Evolutionary conservation across 2,797 vertebrate species (phyloP), one percentile per base, ranked within the genome.

Genomic region (Crotalus adamanteus): DNA sequence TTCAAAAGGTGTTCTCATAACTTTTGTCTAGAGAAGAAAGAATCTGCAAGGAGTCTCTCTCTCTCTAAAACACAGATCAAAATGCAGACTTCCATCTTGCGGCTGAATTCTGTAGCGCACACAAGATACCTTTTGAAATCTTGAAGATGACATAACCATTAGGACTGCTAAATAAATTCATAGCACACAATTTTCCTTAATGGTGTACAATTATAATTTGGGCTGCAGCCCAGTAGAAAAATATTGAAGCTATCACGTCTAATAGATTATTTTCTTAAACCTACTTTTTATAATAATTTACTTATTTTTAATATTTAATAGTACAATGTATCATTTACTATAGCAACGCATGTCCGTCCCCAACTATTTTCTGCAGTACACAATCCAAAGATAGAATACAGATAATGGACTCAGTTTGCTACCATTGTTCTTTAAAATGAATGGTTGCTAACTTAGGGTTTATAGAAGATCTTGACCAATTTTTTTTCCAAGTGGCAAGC

Each of bases 201-300:
- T n/a, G 73, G 60, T 91, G 55, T 89, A 25, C 61, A 86, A 47
- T 73, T 90, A 59, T n/a, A 90, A 1, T 6, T 88, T 31, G 6
- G 73, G 42, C 91, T 93, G 61, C 26, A 83, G 8, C 4, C 53
- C 6, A 89, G 12, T 3, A 92, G 55, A 78, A 94, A 89, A 61
- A 92, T 59, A 88, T 6, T 1, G 83, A 42, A 91, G 3, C 1
- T 78, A 60, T 37, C 83, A 92, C 87, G 83, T 88, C 47, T 91
- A 86, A 25, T 60, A 1, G 6, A 53, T 8, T 61, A 9, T 26
- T 89, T 89, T 83, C 1, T 86, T 83, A 93, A 88, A 2, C 0
- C 0, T 0, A 0, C 0, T 0, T 13, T 25, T 87, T 92, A 9
- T 53, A 78, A 0, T n/a, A 69, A 7, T 6, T 37, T 73, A 73